phyloP scores from a whole-genome alignment of 2,113 vertebrate genomes.

The Grallaria varia region DNA sequence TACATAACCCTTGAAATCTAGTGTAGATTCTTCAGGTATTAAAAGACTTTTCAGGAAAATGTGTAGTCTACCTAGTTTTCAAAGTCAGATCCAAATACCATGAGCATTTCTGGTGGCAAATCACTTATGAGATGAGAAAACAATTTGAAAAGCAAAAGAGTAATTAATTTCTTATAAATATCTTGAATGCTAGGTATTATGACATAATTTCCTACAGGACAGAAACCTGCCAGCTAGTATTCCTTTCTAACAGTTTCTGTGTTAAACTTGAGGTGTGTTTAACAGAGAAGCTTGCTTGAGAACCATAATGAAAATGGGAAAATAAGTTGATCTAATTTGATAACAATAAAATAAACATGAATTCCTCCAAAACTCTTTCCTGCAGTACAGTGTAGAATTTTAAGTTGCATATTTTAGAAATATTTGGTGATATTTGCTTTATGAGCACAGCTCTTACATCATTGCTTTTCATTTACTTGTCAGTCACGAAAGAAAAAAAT shows the following conservation, averaged over 20 bases:
- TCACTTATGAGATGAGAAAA: not conserved
- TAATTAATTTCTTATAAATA: not conserved
- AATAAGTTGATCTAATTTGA: not conserved
- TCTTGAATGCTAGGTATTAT: not conserved
- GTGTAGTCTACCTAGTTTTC: not conserved
- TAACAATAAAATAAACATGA: not conserved
- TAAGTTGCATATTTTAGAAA: constrained; percentile 33
- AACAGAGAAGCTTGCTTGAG: not conserved
- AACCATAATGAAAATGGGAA: not conserved
- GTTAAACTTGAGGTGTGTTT: not conserved
- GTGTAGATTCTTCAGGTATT: not conserved
- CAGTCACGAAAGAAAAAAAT: not conserved
- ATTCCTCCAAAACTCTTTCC: not conserved
- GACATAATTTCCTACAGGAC: not conserved
- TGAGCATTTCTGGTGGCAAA: not conserved
- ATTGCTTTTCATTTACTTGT: constrained; percentile 28
- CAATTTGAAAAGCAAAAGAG: not conserved
- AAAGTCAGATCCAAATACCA: not conserved
- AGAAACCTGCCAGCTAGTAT: not conserved
- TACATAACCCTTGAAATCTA: not conserved
- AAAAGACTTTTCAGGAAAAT: not conserved
- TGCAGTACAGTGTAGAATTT: not conserved
- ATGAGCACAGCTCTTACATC: not conserved
- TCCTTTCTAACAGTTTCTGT: not conserved
- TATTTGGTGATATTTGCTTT: constrained; percentile 7